Base-by-base conservation (phyloP, 2,888 invertebrate genomes). In the Marronus borbonicus region DNA sequence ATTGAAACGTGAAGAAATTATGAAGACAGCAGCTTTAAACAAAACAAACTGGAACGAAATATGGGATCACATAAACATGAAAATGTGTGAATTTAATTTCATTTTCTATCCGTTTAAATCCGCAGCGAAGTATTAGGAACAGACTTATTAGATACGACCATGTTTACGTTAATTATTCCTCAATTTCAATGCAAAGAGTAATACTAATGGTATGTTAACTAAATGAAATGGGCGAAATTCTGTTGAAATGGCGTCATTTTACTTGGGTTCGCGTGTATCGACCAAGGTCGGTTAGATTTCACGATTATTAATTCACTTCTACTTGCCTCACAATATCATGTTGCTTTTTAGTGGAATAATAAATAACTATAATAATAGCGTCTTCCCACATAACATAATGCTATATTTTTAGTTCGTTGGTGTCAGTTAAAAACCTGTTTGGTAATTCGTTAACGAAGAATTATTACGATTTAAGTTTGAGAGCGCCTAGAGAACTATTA, bases 231-330 rank as follows among this genome's bases (percentile, higher is more conserved):
- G 49, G 60, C 49, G 72, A 74, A 74, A 74, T 74, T 74, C 72
- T 74, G 14, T 20, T 44, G 17, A 20, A 44, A 39, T 74, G 72
- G 62, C 60, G 60, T 74, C 72, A 62, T 74, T 24, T 39, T 44
- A 44, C 60, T 74, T 74, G 44, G 60, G 60, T 74, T 60, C 14
- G 72, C 44, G 39, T 44, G 72, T 44, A 17, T 44, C 36, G 14
- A 39, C 44, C 72, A 74, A 74, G 72, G 72, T 39, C 72, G 72
- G 24, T 44, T 74, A 74, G 72, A 60, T 72, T 39, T 72, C 58
- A 72, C 62, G 72, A 74, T 74, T 60, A 44, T 55, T 60, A 60
- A 74, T 74, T 74, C 17, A 49, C 72, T 24, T 74, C 39, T 60
- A 74, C 49, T 20, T 20, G 17, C 36, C 36, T 36, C 39, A 20